Base-by-base conservation (phyloP, 1,140 invertebrate species). In the Dreissena rostriformis region DNA sequence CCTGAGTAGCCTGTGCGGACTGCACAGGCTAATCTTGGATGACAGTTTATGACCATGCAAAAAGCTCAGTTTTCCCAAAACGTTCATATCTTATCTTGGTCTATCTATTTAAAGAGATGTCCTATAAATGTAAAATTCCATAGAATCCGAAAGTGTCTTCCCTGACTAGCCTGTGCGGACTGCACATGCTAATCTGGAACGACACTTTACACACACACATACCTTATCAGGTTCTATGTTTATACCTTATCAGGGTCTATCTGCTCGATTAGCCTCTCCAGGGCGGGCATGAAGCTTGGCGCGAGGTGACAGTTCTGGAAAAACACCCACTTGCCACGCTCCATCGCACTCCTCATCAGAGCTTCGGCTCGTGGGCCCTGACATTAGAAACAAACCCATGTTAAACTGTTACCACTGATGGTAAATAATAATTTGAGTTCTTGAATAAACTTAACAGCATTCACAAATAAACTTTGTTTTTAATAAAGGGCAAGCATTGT, bases 251-350 rank as follows among this genome's bases (percentile, higher is more conserved):
- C 93, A 63, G 92, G 91, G 75, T 94, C 93, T 61, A 94, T 93
- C 76, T 93, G 92, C 87, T 94, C 93, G n/a, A 94, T 91, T 29
- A 94, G 86, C 84, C 92, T 87, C 78, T 94, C 93, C 39, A 94
- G 80, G 11, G 79, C 83, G 15, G 94, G 94, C 94, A 94, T 94
- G 87, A 91, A 94, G 81, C 92, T 93, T 17, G 94, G 94, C 0
- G 94, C 91, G 77, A 94, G 89, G 84, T 94, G 94, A 88, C 94
- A 94, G 85, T 94, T 94, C 88, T 94, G 94, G 89, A 94, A 94
- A 87, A 94, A 94, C 0, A 94, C 93, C 94, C 94, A 94, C 79
- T 93, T 93, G 19, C 94, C 94, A 85, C 93, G 83, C 84, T 94
- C 93, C 93, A 94, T 94, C 17, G 93, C 92, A 82, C 88, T 90